Percentiles rank a stretch among this genome's conserved stretches.
Evolutionary conservation across 2,797 vertebrate species (phyloP).

Genomic region (Limosa lapponica): DNA sequence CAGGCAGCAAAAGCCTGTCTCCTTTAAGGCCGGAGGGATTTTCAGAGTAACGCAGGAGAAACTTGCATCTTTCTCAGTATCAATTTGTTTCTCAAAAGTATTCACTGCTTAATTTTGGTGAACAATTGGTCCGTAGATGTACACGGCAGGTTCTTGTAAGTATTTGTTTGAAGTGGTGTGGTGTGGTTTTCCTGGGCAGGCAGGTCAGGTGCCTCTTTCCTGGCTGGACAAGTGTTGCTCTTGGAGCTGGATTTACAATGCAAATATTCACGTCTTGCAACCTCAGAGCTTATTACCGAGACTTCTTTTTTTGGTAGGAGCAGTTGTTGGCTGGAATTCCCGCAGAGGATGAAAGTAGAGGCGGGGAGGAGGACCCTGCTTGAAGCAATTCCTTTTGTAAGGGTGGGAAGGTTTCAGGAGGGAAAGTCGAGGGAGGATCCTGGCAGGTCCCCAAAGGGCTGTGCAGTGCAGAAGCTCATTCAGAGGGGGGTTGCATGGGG

Average conservation of each 20-base stretch:
- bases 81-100: not conserved
- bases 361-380: not conserved
- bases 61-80: not conserved
- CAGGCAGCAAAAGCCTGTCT: not conserved
- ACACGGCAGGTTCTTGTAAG: not conserved
- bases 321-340: conserved; percentile 47
- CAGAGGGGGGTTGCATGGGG: not conserved
- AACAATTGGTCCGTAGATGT: not conserved
- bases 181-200: conserved; percentile 43
- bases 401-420: not conserved
- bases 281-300: conserved; percentile 11
- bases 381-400: not conserved
- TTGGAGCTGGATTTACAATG: conserved; percentile 39
- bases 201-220: conserved; percentile 48
- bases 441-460: not conserved
- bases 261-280: conserved; percentile 23
- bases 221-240: conserved; percentile 42
- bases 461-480: not conserved
- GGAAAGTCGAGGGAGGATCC: not conserved
- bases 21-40: not conserved
- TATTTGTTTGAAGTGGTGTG: conserved; percentile 35
- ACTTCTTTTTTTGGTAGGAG: conserved; percentile 22
- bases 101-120: not conserved
- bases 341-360: not conserved
- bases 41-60: conserved; percentile 1